Conservation (phyloP, 1,140 invertebrate species). For the Macrobrachium rosenbergii region DNA sequence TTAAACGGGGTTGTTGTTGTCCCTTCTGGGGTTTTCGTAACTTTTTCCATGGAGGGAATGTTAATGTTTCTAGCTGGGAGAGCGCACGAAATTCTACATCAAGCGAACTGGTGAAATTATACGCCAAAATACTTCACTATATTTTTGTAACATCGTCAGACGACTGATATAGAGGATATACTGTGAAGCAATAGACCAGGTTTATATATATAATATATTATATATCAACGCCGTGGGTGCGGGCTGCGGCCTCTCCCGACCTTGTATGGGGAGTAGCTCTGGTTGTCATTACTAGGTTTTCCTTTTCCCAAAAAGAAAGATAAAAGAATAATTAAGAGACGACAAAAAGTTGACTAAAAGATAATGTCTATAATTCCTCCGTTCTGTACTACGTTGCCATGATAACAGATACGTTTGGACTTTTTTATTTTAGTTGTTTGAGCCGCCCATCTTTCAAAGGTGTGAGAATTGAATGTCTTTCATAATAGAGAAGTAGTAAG, state of each 20-base stretch:
- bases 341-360: background rate
- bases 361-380: background rate
- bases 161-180: constrained; percentile 21
- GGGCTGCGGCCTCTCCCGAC: too few relatives aligned
- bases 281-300: background rate
- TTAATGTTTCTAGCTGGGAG: too few relatives aligned
- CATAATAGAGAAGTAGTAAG: constrained; percentile 38
- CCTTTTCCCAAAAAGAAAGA: background rate
- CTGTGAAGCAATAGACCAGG: constrained; percentile 13
- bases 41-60: too few relatives aligned
- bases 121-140: constrained; percentile 46
- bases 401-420: background rate
- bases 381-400: background rate
- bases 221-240: too few relatives aligned
- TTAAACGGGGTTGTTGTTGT: too few relatives aligned
- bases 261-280: background rate
- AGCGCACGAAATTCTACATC: constrained; percentile 11
- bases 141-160: constrained; percentile 39
- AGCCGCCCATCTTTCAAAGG: constrained; percentile 51
- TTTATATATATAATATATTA: constrained; percentile 7
- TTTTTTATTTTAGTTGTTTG: constrained; percentile 22
- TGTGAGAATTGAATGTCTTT: constrained; percentile 52
- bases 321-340: background rate
- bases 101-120: constrained; percentile 24
- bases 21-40: too few relatives aligned